These are phyloP conservation scores for Dinoponera quadriceps DNA, from an alignment of 1,140 invertebrate species.

Conservation along the genomic window DNA sequence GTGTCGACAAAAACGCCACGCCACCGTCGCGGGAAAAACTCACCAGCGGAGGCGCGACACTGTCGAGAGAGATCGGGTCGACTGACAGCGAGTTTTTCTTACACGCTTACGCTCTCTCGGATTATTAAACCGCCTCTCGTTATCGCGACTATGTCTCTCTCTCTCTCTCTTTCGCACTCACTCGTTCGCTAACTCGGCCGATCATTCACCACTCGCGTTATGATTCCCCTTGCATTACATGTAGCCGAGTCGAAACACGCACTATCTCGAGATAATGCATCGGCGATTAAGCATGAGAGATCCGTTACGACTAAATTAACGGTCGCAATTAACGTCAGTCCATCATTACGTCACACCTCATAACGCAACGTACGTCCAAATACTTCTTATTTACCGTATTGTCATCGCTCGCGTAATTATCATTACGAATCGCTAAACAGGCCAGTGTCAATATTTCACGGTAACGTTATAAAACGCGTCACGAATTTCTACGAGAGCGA, in stretches of 20 bases:
- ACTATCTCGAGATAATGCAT: neutral
- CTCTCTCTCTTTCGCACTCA: too few relatives aligned
- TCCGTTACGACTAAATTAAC: conserved; percentile 11
- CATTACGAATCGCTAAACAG: conserved; percentile 8
- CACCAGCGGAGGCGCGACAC: neutral
- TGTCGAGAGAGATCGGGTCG: neutral
- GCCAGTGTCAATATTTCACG: conserved; percentile 29
- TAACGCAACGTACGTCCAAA: neutral
- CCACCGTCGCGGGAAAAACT: neutral
- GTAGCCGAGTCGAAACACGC: neutral
- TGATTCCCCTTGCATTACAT: too few relatives aligned
- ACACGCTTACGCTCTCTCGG: neutral
- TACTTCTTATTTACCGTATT: conserved; percentile 7
- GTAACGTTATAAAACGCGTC: neutral
- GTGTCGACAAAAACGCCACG: too few relatives aligned
- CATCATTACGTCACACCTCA: neutral
- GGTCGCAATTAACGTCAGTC: conserved; percentile 11
- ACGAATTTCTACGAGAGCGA: neutral
- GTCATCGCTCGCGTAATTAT: conserved; percentile 28
- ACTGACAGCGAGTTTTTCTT: too few relatives aligned
- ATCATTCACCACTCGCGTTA: conserved; percentile 1
- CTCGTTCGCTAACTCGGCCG: too few relatives aligned
- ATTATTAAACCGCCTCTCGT: neutral
- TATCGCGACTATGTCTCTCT: neutral
- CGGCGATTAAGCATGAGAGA: neutral